Evolutionary conservation across 2,113 vertebrate species (phyloP).

Genomic region (Cyprinodon variegatus): DNA sequence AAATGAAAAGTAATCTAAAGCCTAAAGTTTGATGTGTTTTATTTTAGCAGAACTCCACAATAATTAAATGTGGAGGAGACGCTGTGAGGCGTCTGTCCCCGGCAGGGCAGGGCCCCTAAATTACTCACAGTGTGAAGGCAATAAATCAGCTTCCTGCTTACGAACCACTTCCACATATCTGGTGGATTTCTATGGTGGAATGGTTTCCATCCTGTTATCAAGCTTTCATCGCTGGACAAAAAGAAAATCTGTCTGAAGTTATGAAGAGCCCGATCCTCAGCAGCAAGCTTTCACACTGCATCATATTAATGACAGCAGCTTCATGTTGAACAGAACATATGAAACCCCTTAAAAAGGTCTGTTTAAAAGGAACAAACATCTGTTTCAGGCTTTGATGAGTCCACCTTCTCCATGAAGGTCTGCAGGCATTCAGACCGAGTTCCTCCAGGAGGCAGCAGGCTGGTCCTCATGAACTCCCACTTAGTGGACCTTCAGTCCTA

Average conservation of each 20-base stretch:
- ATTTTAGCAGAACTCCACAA: neutral
- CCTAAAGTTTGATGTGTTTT: neutral
- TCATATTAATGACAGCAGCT: no score
- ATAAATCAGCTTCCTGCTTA: neutral
- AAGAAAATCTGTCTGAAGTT: no score
- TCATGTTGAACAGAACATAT: no score
- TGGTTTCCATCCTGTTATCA: neutral
- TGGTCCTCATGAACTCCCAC: slow-evolving; percentile 20
- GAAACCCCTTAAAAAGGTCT: neutral
- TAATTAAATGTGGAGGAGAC: neutral
- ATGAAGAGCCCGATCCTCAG: no score
- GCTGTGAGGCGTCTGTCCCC: neutral
- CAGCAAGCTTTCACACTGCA: no score
- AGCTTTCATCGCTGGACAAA: neutral
- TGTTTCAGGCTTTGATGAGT: neutral
- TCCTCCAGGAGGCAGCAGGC: neutral
- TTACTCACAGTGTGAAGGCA: neutral
- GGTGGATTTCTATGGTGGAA: neutral
- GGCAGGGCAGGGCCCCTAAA: neutral
- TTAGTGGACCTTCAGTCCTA: slow-evolving; percentile 10
- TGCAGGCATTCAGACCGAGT: no score
- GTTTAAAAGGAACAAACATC: neutral
- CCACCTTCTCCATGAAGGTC: no score
- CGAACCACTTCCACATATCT: neutral
- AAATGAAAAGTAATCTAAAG: neutral